Base-by-base conservation (phyloP, 2,888 invertebrate species). In the Cephonodes hylas region DNA sequence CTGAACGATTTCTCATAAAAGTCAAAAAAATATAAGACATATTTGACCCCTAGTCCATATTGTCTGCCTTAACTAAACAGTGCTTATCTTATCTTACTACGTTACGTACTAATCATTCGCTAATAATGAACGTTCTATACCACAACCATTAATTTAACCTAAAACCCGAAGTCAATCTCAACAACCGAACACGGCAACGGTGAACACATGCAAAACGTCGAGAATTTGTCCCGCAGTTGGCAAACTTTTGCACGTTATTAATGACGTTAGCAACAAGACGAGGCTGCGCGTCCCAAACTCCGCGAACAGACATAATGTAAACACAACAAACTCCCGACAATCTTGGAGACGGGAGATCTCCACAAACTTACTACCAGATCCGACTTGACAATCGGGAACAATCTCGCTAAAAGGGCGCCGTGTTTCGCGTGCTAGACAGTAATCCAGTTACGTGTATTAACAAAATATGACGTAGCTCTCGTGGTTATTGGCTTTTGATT, bases 241-340 rank as follows among this genome's bases (percentile, higher is more conserved):
- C 27, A 53, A 53, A 53, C 31, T 53, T 53, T 3, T 8, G 31
- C n/a, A n/a, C 22, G 27, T 59, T 59, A 59, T 59, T 59, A 59
- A 59, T 25, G 44, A 59, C 15, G 44, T 59, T 42, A 44, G 42
- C 42, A 44, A 59, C 25, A 44, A 59, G 58, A 25, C 42, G 46
- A n/a, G 46, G 6, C 38, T n/a, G 38, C n/a, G 38, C n/a, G 38
- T 38, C 38, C 27, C 53, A 27, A 53, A 31, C 53, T 53, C 31
- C 3, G 38, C n/a, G n/a, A n/a, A n/a, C n/a, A 44, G 44, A 15
- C 31, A 31, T 7, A 53, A 31, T 18, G 53, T 53, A 53, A 53
- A 53, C 27, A 48, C 13, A 25, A 27, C 53, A 31, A 53, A 53
- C 27, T 53, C 31, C 53, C 31, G 53, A 61, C 61, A 61, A 61